phyloP scores from a whole-genome alignment of 2,113 vertebrate species.

The Cottus gobio region DNA sequence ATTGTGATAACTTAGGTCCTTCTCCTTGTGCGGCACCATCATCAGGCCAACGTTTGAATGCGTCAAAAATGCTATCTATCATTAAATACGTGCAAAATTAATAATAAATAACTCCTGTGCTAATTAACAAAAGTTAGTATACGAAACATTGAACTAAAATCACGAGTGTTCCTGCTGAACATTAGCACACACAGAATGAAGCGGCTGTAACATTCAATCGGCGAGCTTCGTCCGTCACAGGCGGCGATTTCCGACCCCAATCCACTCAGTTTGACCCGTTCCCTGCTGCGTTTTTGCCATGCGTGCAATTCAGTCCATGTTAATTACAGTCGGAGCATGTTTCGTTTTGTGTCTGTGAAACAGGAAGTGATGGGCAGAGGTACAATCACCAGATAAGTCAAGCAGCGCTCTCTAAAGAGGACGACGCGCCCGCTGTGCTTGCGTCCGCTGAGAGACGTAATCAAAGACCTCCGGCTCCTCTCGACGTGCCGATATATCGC shows the following conservation, averaged over 20 bases:
- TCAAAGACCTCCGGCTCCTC: constrained; percentile 38
- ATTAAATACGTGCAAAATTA: no score
- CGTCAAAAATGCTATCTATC: no score
- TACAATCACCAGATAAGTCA: not conserved
- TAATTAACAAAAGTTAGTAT: not conserved
- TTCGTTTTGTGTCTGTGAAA: constrained; percentile 5
- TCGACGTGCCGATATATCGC: constrained; percentile 8
- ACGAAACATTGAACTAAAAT: not conserved
- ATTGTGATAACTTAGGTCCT: no score
- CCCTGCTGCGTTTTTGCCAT: not conserved
- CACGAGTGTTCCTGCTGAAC: no score
- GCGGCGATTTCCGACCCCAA: not conserved
- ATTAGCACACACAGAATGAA: no score
- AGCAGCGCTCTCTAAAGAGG: constrained; percentile 2
- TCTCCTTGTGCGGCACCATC: no score
- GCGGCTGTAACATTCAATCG: not conserved
- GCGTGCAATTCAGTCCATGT: not conserved
- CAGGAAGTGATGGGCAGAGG: not conserved
- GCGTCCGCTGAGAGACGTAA: constrained; percentile 38
- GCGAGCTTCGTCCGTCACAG: not conserved
- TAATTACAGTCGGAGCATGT: not conserved
- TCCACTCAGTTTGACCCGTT: not conserved
- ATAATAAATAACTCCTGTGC: not conserved
- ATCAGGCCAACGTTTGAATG: no score
- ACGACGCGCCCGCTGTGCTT: not conserved